These are phyloP conservation scores for Lypha dubia DNA, from an alignment of 2,888 invertebrate species.

Conservation along the genomic window DNA sequence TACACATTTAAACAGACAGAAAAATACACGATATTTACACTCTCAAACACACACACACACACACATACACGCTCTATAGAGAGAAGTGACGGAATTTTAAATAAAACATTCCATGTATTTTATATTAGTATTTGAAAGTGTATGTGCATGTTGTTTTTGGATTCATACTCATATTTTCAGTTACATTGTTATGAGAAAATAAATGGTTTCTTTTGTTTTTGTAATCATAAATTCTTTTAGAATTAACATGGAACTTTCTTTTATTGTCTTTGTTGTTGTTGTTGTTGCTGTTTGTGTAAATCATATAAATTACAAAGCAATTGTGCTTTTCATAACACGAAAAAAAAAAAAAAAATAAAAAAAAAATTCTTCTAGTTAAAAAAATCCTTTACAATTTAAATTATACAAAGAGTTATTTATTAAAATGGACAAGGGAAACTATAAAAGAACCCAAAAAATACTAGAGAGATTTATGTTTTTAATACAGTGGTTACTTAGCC, in stretches of 20 bases:
- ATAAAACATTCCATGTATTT: background rate
- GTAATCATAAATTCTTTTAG: slow-evolving; percentile 23
- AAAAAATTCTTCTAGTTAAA: slow-evolving; percentile 5
- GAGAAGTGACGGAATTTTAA: background rate
- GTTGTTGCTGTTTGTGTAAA: slow-evolving; percentile 53
- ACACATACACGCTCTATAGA: background rate
- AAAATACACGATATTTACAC: background rate
- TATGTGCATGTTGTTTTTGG: background rate
- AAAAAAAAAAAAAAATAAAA: background rate
- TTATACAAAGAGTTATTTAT: slow-evolving; percentile 22
- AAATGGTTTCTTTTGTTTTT: slow-evolving; percentile 13
- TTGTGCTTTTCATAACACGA: slow-evolving; percentile 40
- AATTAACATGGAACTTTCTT: slow-evolving; percentile 23
- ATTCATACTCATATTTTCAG: slow-evolving; percentile 32
- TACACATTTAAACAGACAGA: background rate
- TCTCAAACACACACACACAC: background rate
- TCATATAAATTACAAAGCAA: slow-evolving; percentile 66
- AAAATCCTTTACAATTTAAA: slow-evolving; percentile 34
- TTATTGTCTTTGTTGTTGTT: slow-evolving; percentile 52
- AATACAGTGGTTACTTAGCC: background rate
- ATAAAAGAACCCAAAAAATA: background rate
- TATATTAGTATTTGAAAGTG: background rate
- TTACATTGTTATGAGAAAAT: slow-evolving; percentile 3
- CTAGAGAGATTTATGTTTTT: background rate
- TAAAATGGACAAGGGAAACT: background rate